A percentile compares a stretch with the other conserved stretches of the same genome.
Conservation (phyloP, 2,113 vertebrate species). For the Prinia subflava region DNA sequence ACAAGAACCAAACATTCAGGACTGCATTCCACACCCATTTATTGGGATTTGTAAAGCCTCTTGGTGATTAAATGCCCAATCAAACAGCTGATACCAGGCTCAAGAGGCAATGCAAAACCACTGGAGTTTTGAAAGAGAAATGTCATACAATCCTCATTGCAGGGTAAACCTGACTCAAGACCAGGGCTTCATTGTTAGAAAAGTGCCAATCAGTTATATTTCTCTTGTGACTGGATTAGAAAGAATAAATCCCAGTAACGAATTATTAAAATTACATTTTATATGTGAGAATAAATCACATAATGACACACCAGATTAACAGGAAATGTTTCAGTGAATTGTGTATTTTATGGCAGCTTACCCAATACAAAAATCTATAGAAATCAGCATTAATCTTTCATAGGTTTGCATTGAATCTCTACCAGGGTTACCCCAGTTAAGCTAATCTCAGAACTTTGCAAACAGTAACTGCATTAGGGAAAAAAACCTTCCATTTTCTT, state of each 20-base stretch:
- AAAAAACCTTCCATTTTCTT: not conserved
- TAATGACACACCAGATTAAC: not conserved
- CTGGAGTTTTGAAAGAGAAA: not conserved
- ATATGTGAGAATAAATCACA: not conserved
- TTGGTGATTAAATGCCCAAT: not conserved
- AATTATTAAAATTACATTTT: not conserved
- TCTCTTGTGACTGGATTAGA: not conserved
- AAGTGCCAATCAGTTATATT: not conserved
- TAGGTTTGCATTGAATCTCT: not conserved
- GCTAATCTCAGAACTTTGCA: not conserved
- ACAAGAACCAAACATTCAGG: not conserved
- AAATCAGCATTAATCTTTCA: not conserved
- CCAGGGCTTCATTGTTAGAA: not conserved
- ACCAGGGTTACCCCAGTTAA: not conserved
- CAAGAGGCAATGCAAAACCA: not conserved
- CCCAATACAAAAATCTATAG: not conserved
- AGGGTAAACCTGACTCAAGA: not conserved
- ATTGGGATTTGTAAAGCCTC: not conserved
- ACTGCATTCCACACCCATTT: not conserved
- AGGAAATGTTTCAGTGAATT: not conserved
- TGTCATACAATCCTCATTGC: not conserved
- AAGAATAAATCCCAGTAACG: not conserved
- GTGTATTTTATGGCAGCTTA: not conserved
- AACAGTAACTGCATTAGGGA: not conserved
- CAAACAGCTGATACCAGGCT: not conserved